phyloP scores from a whole-genome alignment of 2,888 invertebrate genomes.

The Lampropteryx suffumata region DNA sequence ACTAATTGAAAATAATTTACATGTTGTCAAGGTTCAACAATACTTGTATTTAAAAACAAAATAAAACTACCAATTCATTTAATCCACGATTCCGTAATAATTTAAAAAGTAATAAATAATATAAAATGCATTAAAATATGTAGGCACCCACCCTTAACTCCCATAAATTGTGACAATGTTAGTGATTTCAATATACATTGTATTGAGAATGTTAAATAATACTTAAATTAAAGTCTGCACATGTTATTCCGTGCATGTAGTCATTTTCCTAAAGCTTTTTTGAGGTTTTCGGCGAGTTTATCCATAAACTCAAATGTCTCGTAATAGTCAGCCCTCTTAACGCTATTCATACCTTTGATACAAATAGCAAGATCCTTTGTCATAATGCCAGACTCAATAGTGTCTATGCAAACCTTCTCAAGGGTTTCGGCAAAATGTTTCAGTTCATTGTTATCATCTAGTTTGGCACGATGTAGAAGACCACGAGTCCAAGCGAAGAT shows the following conservation, averaged over 20 bases:
- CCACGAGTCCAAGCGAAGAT: constrained; percentile 99
- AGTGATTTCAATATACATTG: too few species aligned
- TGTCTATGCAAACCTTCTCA: constrained; percentile 95
- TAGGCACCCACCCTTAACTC: constrained; percentile 62
- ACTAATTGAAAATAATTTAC: too few species aligned
- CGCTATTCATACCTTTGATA: constrained; percentile 95
- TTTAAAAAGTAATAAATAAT: constrained; percentile 48
- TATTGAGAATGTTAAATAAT: constrained; percentile 32
- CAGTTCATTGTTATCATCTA: constrained; percentile 92
- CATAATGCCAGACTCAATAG: constrained; percentile 97
- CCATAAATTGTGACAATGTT: constrained; percentile 41
- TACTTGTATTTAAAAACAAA: too few species aligned
- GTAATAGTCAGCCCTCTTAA: constrained; percentile 91
- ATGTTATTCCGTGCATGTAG: constrained; percentile 49
- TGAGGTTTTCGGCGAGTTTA: constrained; percentile 95
- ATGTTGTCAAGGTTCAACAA: too few species aligned
- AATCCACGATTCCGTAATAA: constrained; percentile 28
- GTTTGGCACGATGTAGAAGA: constrained; percentile 95
- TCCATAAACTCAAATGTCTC: constrained; percentile 99
- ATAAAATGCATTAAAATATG: constrained; percentile 63
- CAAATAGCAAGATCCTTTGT: constrained; percentile 99
- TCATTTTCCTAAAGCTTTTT: constrained; percentile 83
- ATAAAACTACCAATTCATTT: not conserved
- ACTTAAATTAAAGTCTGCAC: constrained; percentile 57
- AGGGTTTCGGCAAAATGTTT: constrained; percentile 92